phyloP scores from a whole-genome alignment of 2,888 invertebrate genomes.

The Parapristionchus giblindavisi region DNA sequence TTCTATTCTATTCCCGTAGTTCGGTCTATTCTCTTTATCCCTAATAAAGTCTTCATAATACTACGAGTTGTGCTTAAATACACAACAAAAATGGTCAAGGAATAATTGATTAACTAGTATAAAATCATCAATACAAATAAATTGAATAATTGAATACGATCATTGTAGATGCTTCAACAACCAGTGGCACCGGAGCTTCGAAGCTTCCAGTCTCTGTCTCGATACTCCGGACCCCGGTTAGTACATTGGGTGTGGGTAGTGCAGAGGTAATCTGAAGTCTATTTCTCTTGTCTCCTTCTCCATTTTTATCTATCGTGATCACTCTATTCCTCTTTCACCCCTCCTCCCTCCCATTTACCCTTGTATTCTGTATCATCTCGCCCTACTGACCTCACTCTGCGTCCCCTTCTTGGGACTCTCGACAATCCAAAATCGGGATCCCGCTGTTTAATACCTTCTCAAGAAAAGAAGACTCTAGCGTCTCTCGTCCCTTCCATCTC shows the following conservation, averaged over 20 bases:
- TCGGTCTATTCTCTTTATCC: too few species aligned
- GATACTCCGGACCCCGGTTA: slow-evolving; percentile 61
- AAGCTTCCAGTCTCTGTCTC: slow-evolving; percentile 68
- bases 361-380: too few species aligned
- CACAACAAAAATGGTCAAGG: too few species aligned
- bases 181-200: slow-evolving; percentile 68
- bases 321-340: not conserved
- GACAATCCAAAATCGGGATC: not conserved
- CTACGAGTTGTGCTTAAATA: too few species aligned
- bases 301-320: not conserved
- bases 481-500: not conserved
- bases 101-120: too few species aligned
- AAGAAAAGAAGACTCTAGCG: not conserved
- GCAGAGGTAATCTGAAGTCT: not conserved
- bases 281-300: not conserved
- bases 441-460: not conserved
- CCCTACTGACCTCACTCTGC: too few species aligned
- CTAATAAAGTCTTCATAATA: too few species aligned
- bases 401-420: not conserved
- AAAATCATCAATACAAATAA: too few species aligned
- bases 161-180: slow-evolving; percentile 64
- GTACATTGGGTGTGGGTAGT: too few species aligned
- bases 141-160: not conserved
- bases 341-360: not conserved
- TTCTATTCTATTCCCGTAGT: too few species aligned